Percentiles rank a stretch among this genome's conserved stretches.
Conservation (phyloP, 2,888 invertebrate species). For the Ophioninae sp. region DNA sequence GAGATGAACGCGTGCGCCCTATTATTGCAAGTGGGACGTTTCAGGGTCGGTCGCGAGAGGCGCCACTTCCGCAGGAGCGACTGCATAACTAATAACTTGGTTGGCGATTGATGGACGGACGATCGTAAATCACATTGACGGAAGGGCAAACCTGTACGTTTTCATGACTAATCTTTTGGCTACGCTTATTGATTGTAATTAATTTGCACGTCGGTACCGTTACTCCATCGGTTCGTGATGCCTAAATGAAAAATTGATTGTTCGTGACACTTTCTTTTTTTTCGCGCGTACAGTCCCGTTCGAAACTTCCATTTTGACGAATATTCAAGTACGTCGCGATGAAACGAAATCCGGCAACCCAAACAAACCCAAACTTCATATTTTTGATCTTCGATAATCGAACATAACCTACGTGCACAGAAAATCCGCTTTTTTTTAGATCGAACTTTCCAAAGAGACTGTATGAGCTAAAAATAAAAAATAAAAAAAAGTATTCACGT, state of each 20-base stretch:
- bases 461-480: not conserved
- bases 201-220: slow-evolving; percentile 15
- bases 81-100: slow-evolving; percentile 12
- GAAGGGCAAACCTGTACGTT: not conserved
- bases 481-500: slow-evolving; percentile 5
- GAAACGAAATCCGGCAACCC: not conserved
- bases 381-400: not conserved
- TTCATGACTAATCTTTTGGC: slow-evolving; percentile 16
- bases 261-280: slow-evolving; percentile 11
- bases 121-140: slow-evolving; percentile 40
- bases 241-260: slow-evolving; percentile 16
- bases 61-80: not conserved
- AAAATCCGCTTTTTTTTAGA: not conserved
- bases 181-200: slow-evolving; percentile 22
- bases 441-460: not conserved
- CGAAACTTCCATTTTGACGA: not conserved
- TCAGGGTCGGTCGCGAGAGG: not conserved
- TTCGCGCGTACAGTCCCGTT: slow-evolving; percentile 8
- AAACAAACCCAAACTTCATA: not conserved
- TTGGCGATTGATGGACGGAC: slow-evolving; percentile 26
- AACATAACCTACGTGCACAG: not conserved
- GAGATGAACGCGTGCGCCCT: not conserved
- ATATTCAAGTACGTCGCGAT: not conserved
- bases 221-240: slow-evolving; percentile 19
- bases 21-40: not conserved